Percentiles rank a stretch among this genome's conserved stretches.
phyloP scores from a whole-genome alignment of 2,797 vertebrate species.

The Falco berigora region DNA sequence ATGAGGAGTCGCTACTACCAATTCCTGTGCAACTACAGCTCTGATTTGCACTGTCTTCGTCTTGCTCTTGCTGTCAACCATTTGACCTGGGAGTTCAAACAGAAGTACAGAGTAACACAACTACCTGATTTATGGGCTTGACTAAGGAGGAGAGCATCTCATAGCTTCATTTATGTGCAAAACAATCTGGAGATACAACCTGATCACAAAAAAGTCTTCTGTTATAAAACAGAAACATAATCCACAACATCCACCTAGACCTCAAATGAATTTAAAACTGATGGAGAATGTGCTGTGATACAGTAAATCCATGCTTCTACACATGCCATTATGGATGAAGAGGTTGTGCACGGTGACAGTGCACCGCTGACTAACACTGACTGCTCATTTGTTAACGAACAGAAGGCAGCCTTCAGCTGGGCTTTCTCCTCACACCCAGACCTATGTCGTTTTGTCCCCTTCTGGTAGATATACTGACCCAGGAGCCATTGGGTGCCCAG shows the following conservation, averaged over 20 bases:
- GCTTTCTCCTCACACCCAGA: background rate
- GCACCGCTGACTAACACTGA: background rate
- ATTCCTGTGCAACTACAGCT: background rate
- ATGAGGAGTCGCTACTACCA: background rate
- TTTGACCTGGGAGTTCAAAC: background rate
- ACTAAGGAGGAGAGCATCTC: background rate
- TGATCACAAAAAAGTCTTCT: background rate
- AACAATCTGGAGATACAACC: background rate
- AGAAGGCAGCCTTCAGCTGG: background rate
- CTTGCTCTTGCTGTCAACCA: background rate
- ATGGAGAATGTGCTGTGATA: background rate
- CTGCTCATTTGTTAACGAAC: accelerated
- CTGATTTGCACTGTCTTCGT: background rate
- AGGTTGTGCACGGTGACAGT: background rate
- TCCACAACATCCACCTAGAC: background rate
- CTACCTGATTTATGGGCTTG: background rate
- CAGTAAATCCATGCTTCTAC: background rate
- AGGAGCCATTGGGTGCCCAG: background rate
- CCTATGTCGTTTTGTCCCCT: background rate
- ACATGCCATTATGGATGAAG: background rate
- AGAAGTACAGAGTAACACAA: background rate
- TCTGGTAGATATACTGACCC: background rate
- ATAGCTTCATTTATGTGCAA: background rate
- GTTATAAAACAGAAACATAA: background rate
- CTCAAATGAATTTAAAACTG: background rate